phyloP scores from a whole-genome alignment of 2,113 vertebrate species.

The Gopherus evgoodei region DNA sequence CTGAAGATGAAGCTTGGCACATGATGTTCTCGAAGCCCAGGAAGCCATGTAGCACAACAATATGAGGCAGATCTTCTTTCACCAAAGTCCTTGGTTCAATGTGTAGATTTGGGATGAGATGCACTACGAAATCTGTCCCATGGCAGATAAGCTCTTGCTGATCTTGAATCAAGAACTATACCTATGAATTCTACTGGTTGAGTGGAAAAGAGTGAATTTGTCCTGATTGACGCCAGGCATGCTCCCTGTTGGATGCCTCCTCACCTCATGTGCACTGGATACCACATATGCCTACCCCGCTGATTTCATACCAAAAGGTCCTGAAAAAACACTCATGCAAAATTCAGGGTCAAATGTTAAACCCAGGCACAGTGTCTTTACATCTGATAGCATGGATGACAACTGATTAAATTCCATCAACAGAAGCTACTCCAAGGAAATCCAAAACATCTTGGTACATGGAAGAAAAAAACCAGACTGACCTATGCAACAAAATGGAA shows the following conservation, averaged over 20 bases:
- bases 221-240: no score
- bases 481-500: not conserved
- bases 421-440: not conserved
- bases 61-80: not conserved
- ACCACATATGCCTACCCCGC: no score
- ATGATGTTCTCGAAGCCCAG: not conserved
- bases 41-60: not conserved
- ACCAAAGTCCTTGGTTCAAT: not conserved
- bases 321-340: no score
- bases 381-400: not conserved
- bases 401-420: not conserved
- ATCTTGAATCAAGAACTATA: no score
- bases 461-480: not conserved
- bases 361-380: not conserved
- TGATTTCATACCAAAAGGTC: no score
- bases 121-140: no score
- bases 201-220: no score
- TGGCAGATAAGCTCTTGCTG: no score
- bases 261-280: no score
- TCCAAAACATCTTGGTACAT: not conserved
- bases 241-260: no score
- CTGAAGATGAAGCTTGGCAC: not conserved
- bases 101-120: no score
- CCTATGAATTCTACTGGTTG: no score
- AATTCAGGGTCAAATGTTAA: not conserved